These are phyloP conservation scores for Anadara kagoshimensis DNA, from an alignment of 1,140 invertebrate genomes.

Conservation along the genomic window DNA sequence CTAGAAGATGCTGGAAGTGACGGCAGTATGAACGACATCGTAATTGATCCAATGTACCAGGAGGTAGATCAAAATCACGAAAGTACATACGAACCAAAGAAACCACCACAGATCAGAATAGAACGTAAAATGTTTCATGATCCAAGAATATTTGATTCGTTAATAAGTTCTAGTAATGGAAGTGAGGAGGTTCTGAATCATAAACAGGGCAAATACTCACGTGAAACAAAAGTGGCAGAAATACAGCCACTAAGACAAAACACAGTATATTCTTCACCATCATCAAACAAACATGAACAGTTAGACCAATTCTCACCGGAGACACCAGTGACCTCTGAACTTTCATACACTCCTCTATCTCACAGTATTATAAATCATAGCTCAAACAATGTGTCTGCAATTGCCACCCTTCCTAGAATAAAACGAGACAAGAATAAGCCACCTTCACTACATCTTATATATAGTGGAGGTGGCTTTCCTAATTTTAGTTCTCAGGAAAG, in stretches of 20 bases:
- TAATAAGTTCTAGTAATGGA: constrained; percentile 64
- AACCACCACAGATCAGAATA: constrained; percentile 69
- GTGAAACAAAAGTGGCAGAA: no score
- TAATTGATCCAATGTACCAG: constrained; percentile 57
- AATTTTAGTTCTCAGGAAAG: constrained; percentile 15
- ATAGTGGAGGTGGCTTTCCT: constrained; percentile 26
- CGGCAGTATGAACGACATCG: constrained; percentile 60
- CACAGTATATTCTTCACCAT: no score
- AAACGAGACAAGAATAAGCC: constrained; percentile 42
- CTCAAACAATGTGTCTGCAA: constrained; percentile 57
- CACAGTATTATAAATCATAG: constrained; percentile 35
- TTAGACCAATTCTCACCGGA: constrained; percentile 71
- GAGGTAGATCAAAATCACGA: constrained; percentile 67
- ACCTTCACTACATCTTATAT: constrained; percentile 34
- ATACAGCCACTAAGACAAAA: no score
- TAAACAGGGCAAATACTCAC: no score
- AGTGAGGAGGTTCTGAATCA: no score
- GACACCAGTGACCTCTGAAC: constrained; percentile 54
- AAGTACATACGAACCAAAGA: constrained; percentile 65
- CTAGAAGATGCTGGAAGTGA: constrained; percentile 44
- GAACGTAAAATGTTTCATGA: constrained; percentile 70
- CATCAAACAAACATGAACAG: no score
- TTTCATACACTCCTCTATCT: constrained; percentile 47
- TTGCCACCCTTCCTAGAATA: constrained; percentile 64
- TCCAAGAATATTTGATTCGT: constrained; percentile 49